phyloP scores from a whole-genome alignment of 1,140 invertebrate genomes.

The Procambarus virginalis region DNA sequence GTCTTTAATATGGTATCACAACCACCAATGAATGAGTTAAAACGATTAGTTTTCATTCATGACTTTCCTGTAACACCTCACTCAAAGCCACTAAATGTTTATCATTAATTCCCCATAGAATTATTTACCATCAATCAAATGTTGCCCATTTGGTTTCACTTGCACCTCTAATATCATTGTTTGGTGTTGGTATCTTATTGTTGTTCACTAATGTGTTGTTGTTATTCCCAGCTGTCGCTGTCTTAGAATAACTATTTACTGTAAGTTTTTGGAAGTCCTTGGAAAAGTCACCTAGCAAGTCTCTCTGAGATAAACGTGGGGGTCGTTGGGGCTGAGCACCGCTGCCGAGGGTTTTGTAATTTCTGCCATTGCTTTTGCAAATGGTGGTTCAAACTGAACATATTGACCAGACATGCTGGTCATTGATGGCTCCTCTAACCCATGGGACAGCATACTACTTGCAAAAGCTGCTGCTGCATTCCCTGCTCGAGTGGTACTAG shows the following conservation, averaged over 20 bases:
- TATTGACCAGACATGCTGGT: constrained; percentile 5
- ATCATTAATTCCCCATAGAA: not conserved
- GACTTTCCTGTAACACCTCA: not conserved
- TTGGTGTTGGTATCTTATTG: constrained; percentile 2
- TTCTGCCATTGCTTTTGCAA: not conserved
- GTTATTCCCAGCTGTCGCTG: constrained; percentile 27
- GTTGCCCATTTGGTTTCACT: constrained; percentile 36
- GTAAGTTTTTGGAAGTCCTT: constrained; percentile 60
- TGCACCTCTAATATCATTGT: not conserved
- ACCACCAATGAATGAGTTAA: constrained; percentile 24
- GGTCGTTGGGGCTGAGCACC: constrained; percentile 40
- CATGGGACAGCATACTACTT: constrained; percentile 21
- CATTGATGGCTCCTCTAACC: not conserved
- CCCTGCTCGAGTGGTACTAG: constrained; percentile 27
- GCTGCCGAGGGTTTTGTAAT: not conserved
- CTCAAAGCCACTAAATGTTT: not conserved
- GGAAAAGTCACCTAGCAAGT: constrained; percentile 53
- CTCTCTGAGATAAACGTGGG: constrained; percentile 42
- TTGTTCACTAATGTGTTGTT: constrained; percentile 35
- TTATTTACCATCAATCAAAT: constrained; percentile 27
- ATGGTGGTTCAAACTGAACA: constrained; percentile 54
- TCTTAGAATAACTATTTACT: constrained; percentile 10
- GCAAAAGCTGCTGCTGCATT: constrained; percentile 50
- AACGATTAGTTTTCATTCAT: not conserved
- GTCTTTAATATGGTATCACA: constrained; percentile 15